Percentiles rank a stretch among this genome's conserved stretches.
phyloP scores from a whole-genome alignment of 2,113 vertebrate species.

The Corythaeola cristata region DNA sequence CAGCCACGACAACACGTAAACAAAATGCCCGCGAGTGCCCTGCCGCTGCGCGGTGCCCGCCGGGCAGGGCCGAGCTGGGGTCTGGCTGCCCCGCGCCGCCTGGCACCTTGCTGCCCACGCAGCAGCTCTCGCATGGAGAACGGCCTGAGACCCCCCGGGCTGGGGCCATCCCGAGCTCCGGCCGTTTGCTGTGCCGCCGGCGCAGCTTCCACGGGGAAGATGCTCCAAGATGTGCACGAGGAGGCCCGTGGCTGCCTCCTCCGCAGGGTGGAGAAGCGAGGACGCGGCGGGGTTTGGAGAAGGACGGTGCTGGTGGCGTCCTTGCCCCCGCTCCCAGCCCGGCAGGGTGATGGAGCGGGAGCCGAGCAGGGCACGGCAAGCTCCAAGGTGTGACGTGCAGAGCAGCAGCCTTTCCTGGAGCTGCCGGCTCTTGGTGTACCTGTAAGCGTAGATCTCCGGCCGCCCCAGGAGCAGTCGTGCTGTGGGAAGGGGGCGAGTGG shows the following conservation, averaged over 20 bases:
- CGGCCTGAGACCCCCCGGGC: background rate
- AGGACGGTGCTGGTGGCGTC: background rate
- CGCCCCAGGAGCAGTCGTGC: background rate
- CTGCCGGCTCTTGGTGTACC: background rate
- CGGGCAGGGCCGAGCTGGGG: background rate
- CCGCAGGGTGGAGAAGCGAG: background rate
- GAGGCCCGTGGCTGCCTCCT: background rate
- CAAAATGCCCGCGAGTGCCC: background rate
- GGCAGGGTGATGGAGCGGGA: rapidly evolving
- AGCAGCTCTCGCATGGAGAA: rapidly evolving
- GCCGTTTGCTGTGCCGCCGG: background rate
- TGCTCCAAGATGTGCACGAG: background rate
- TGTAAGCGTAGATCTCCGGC: background rate
- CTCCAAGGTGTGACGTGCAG: background rate
- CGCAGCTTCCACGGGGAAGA: background rate
- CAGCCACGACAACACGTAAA: slow-evolving; percentile 19
- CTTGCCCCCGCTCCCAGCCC: background rate
- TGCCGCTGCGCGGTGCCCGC: background rate
- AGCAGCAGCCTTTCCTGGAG: background rate
- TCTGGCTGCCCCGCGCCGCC: too few relatives aligned
- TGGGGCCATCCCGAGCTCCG: background rate
- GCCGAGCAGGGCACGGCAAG: rapidly evolving
- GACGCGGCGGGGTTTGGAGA: background rate
- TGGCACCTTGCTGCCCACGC: rapidly evolving
- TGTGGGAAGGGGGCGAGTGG: rapidly evolving